phyloP scores from a whole-genome alignment of 2,113 vertebrate species.

The Saguinus midas region DNA sequence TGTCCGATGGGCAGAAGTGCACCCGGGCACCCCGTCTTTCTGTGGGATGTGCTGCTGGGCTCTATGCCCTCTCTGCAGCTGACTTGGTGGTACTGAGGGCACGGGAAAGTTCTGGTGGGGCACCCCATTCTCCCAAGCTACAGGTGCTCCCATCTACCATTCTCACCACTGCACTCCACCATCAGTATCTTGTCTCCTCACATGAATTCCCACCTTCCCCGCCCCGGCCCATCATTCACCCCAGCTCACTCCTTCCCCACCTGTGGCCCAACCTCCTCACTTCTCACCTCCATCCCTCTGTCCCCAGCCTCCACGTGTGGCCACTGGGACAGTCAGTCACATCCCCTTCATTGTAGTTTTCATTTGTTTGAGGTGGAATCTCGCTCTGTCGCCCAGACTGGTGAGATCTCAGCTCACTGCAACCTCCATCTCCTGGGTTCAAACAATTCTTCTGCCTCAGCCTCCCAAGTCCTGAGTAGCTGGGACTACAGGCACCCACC shows the following conservation, averaged over 20 bases:
- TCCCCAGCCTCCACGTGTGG: neutral
- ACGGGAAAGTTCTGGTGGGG: neutral
- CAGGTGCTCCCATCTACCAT: neutral
- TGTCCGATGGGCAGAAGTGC: neutral
- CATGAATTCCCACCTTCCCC: too few species aligned
- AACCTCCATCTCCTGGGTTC: too few species aligned
- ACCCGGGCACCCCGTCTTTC: neutral
- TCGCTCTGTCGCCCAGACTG: too few species aligned
- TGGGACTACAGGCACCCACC: too few species aligned
- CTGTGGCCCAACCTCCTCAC: neutral
- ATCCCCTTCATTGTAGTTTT: neutral
- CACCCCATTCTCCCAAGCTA: neutral
- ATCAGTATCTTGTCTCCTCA: neutral
- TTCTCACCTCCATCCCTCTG: neutral
- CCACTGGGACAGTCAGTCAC: neutral
- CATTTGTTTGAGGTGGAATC: too few species aligned
- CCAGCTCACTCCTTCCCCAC: neutral
- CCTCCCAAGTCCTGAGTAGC: too few species aligned
- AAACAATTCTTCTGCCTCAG: too few species aligned
- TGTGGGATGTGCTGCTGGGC: fast-evolving
- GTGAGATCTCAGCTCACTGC: too few species aligned
- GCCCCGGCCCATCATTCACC: neutral
- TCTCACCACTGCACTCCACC: neutral
- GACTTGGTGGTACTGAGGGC: neutral
- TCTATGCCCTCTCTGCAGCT: neutral